Evolutionary conservation across 2,888 invertebrate species (phyloP).

Genomic region (Blastobasis lacticolella): DNA sequence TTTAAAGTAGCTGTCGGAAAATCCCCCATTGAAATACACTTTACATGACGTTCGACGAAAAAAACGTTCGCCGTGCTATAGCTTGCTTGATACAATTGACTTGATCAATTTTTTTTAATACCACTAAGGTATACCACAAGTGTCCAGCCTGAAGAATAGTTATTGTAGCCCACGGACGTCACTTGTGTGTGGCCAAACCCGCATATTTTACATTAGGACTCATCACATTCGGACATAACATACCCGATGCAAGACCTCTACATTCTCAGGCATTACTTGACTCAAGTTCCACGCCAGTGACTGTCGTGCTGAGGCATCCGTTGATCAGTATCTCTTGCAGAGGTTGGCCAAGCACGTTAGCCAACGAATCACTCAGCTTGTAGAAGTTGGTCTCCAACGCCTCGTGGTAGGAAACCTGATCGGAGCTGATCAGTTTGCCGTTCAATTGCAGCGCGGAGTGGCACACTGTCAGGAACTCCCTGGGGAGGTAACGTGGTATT

Average conservation of each 20-base stretch:
- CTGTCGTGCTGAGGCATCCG: conserved; percentile 86
- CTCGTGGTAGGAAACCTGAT: conserved; percentile 95
- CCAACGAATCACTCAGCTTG: conserved; percentile 86
- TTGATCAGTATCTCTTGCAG: conserved; percentile 78
- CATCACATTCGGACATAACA: too few species aligned
- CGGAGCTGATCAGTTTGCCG: conserved; percentile 88
- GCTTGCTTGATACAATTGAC: too few species aligned
- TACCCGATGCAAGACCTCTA: not conserved
- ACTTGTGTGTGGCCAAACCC: too few species aligned
- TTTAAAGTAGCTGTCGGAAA: too few species aligned
- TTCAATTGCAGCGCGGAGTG: conserved; percentile 93
- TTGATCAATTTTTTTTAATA: too few species aligned
- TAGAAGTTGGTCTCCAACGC: conserved; percentile 89
- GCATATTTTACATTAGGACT: too few species aligned
- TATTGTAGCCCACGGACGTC: too few species aligned
- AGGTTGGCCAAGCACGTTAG: conserved; percentile 82
- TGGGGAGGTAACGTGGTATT: conserved; percentile 34
- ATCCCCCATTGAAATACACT: too few species aligned
- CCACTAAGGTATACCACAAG: too few species aligned
- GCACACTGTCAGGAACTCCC: conserved; percentile 93
- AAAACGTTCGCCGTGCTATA: too few species aligned
- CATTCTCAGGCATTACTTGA: conserved; percentile 83
- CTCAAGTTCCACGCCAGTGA: conserved; percentile 85
- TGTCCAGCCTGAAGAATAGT: too few species aligned
- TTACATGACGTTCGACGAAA: too few species aligned